Evolutionary conservation across 1,140 invertebrate species (phyloP).

Genomic region (Drosophila murphyi): DNA sequence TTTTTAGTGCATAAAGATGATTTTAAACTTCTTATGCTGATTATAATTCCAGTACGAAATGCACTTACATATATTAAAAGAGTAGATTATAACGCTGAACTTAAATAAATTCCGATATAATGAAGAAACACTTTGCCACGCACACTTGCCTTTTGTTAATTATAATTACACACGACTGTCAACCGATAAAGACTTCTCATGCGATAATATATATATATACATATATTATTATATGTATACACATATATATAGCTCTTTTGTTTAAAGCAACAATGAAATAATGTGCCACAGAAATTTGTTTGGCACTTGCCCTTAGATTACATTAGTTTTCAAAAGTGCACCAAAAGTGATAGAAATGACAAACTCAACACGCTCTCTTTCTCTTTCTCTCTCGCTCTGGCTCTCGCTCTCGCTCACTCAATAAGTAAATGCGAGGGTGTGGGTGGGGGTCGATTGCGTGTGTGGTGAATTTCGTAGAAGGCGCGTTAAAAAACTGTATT

Average conservation of each 20-base stretch:
- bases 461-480: conserved; percentile 67
- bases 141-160: conserved; percentile 45
- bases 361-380: conserved; percentile 27
- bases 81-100: not conserved
- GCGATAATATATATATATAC: conserved; percentile 13
- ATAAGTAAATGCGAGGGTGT: conserved; percentile 11
- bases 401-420: not conserved
- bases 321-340: conserved; percentile 66
- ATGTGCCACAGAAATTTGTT: conserved; percentile 48
- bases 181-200: conserved; percentile 24
- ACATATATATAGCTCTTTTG: conserved; percentile 18
- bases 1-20: conserved; percentile 1
- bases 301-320: conserved; percentile 32
- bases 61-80: conserved; percentile 19
- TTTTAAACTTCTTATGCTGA: conserved; percentile 4
- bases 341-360: conserved; percentile 61
- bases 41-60: not conserved
- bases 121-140: conserved; percentile 20
- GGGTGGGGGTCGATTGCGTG: conserved; percentile 30
- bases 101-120: conserved; percentile 23
- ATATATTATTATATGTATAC: not conserved
- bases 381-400: too few species aligned
- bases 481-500: conserved; percentile 24
- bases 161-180: conserved; percentile 11
- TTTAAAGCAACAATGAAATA: conserved; percentile 15